Percentiles rank a stretch among this genome's conserved stretches.
Conservation (phyloP, 2,888 invertebrate genomes). For the Coelogynopora nodosa region DNA sequence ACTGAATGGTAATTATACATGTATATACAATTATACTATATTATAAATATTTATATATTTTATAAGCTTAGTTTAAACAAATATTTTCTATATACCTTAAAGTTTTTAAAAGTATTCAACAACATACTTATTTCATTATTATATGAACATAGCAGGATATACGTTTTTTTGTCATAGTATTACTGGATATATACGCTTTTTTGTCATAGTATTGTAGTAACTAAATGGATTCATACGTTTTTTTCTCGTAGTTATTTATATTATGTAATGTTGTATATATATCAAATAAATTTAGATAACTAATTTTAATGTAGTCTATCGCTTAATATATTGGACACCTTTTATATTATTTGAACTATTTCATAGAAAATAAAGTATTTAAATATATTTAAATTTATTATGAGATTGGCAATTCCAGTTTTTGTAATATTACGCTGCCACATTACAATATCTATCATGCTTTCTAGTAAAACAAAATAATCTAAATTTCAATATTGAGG, state of each 20-base stretch:
- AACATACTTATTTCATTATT: background rate
- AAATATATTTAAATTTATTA: no score
- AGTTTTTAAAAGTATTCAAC: background rate
- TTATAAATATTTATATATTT: constrained; percentile 21
- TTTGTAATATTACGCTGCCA: no score
- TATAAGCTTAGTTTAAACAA: constrained; percentile 18
- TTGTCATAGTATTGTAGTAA: constrained; percentile 12
- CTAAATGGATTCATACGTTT: constrained; percentile 8
- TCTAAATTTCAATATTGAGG: no score
- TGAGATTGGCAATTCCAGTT: no score
- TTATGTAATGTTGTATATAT: background rate
- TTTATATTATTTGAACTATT: no score
- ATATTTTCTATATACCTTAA: constrained; percentile 7
- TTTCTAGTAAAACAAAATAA: no score
- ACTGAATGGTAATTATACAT: constrained; percentile 21
- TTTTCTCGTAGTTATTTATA: background rate
- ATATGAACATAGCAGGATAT: background rate
- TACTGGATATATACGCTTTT: background rate
- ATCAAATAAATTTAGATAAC: background rate
- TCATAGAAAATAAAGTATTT: no score
- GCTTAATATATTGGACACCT: no score
- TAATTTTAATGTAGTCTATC: background rate
- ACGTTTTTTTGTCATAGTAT: constrained; percentile 5
- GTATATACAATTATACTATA: background rate
- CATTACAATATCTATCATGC: no score